Conservation (phyloP, 2,113 vertebrate genomes). For the Corythornis madagascariensis region DNA sequence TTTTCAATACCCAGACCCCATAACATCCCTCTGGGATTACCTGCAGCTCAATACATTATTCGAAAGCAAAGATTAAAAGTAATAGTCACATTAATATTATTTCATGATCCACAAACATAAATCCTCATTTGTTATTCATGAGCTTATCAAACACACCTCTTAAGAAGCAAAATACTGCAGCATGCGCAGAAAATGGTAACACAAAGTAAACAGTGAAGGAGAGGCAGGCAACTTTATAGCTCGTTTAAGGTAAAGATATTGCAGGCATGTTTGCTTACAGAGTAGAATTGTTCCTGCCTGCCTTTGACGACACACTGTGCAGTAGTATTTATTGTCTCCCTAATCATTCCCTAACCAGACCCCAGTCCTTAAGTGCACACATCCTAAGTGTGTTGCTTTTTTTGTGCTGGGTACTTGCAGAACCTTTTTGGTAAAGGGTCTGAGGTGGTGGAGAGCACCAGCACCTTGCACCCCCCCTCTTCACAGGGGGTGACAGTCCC, state of each 20-base stretch:
- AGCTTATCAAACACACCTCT: constrained; percentile 49
- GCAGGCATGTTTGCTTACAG: constrained; percentile 9
- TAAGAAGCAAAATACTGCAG: constrained; percentile 49
- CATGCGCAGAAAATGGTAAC: constrained; percentile 34
- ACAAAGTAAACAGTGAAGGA: constrained; percentile 33
- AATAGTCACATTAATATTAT: constrained; percentile 62
- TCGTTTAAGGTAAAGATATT: constrained; percentile 35
- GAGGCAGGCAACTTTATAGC: constrained; percentile 35
- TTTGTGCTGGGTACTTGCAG: neutral
- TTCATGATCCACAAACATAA: constrained; percentile 63
- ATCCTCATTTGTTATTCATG: constrained; percentile 69
- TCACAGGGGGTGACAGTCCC: neutral
- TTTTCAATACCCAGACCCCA: constrained; percentile 39
- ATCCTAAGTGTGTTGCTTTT: neutral
- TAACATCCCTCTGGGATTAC: constrained; percentile 63
- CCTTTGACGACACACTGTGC: neutral
- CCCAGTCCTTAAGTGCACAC: neutral
- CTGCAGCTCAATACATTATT: constrained; percentile 50
- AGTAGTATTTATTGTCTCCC: neutral
- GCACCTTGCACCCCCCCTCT: accelerated
- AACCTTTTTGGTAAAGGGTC: neutral
- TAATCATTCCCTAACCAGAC: neutral
- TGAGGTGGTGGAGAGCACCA: neutral
- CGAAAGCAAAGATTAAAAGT: constrained; percentile 67
- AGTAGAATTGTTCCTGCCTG: neutral